Base-by-base conservation (phyloP, 2,797 vertebrate species). In the Falco biarmicus region DNA sequence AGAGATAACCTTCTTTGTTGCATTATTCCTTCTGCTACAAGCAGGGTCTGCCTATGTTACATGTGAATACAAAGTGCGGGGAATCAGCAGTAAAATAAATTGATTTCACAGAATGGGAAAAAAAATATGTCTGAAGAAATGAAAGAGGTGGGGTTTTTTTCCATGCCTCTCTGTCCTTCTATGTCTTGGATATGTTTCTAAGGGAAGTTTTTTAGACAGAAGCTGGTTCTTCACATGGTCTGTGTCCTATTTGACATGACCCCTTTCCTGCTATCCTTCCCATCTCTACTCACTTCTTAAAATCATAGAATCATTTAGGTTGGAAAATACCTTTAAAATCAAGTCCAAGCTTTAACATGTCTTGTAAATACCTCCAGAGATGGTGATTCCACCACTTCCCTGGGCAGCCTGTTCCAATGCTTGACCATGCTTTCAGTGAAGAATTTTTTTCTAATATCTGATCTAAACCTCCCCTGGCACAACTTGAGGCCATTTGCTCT, bases 101-200 rank as follows among this genome's bases (percentile, higher is more conserved):
- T 3, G 32, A 37, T 93, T 89, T 85, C 39, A 69, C 18, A 25
- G 20, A 48, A 32, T 3, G 11, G 11, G 9, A 41, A 41, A 41
- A 41, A 41, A 41, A 68, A 15, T 19, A 19, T 15, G 12, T 66
- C 37, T 78, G 32, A 69, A 84, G 53, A 87, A 5, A 50, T 39
- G 3, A 54, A 54, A 43, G 29, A 64, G 0, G 0, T 5, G 61
- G 9, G 13, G 1, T 31, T 70, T 77, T 77, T 77, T 71, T 14
- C 22, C 18, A 39, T 77, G 13, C 6, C 11, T 39, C 11, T 39
- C 21, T 84, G 4, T 61, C 17, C 54, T 86, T 92, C 26, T 14
- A 43, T 26, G 5, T 47, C 60, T 66, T 66, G 11, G 6, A 39
- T 77, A 41, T 3, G 9, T 84, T 88, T 65, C n/a, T 57, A 32